Base-by-base conservation (phyloP, 30 jellyfish, hydroid and myxozoan species). In the Hydractinia echinata region DNA sequence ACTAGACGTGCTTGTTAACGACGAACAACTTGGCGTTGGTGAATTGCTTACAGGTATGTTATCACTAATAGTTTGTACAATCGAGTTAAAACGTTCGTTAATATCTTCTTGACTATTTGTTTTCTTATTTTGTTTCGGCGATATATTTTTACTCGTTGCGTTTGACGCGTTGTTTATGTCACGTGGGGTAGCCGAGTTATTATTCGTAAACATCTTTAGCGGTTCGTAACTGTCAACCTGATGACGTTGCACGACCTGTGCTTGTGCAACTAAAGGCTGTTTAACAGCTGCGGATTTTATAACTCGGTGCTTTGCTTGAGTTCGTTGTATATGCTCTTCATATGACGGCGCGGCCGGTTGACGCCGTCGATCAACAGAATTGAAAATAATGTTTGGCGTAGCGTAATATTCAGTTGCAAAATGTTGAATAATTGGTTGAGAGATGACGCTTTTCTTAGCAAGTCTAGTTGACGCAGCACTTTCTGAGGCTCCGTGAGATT, bases 261-360 rank as follows among this genome's bases (percentile, higher is more conserved):
- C 55, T 10, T 80, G 85, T 10, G 87, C 81, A 49, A 67, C 11
- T 0, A 80, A 14, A 5, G 87, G 73, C 51, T 52, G 20, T 67
- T 80, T 80, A 6, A 62, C 64, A 15, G 79, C 55, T 7, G 83
- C 16, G 6, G 80, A 11, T 67, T 80, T 50, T n/a, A 51, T 95
- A 51, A 81, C 74, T 16, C 95, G 66, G 58, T 86, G 91, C 53
- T 21, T 60, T 53, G 77, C 30, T 30, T 83, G 96, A 19, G 95
- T 87, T 77, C 95, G 74, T 61, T 86, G 96, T 66, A 92, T 61
- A 54, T 92, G 95, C 66, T 92, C 96, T 69, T 92, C 96, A 69
- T 92, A 92, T 11, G 87, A 80, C 8, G 98, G 96, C 56, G 96
- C 92, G 44, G 81, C 85, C 6, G 96, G 98, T 13, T 87, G 96